These are phyloP conservation scores for Tipula unca DNA, from an alignment of 2,888 invertebrate genomes.

Conservation along the genomic window DNA sequence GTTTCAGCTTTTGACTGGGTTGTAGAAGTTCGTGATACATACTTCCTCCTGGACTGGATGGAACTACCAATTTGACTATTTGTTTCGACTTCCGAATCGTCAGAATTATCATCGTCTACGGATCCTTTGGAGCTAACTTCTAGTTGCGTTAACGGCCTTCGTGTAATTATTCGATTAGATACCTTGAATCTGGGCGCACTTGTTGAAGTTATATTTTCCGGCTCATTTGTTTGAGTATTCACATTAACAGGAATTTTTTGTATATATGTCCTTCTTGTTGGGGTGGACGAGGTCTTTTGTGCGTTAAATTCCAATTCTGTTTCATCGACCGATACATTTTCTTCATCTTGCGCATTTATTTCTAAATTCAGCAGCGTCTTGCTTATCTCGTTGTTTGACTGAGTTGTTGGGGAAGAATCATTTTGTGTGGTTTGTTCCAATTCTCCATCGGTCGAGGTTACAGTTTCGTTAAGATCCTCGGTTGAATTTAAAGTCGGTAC, in stretches of 20 bases:
- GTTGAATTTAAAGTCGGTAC: neutral
- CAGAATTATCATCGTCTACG: neutral
- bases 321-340: neutral
- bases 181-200: neutral
- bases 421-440: neutral
- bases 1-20: neutral
- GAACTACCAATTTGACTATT: neutral
- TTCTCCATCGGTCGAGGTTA: neutral
- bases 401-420: no score
- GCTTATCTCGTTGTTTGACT: neutral
- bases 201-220: neutral
- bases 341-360: neutral
- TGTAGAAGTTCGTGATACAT: neutral
- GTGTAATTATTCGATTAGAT: neutral
- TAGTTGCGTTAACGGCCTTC: no score
- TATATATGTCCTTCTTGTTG: neutral
- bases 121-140: no score
- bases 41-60: neutral
- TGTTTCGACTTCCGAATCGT: neutral
- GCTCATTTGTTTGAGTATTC: neutral
- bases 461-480: neutral
- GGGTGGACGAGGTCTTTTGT: neutral
- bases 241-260: neutral
- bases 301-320: neutral
- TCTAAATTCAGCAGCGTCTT: neutral